Conservation (phyloP, 2,113 vertebrate species). For the Gambusia holbrooki region DNA sequence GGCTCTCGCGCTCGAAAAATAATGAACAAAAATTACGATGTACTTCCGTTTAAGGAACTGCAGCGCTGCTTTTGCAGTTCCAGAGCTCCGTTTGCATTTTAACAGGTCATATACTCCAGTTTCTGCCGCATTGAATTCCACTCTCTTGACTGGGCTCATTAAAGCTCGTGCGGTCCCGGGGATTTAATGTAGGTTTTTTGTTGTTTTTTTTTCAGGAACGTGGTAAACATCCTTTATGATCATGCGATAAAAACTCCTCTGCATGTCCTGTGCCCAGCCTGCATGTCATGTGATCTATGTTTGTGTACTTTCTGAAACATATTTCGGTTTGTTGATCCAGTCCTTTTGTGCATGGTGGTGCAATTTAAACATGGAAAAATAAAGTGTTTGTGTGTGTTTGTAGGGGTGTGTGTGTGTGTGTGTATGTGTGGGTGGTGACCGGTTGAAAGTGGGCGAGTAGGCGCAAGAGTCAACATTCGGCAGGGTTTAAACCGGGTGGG, state of each 20-base stretch:
- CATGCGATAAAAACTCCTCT: conserved; percentile 29
- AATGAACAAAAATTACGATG: not conserved
- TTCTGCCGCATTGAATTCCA: not conserved
- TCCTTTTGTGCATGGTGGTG: conserved; percentile 30
- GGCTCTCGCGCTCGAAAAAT: conserved; percentile 7
- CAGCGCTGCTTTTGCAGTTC: too few species aligned
- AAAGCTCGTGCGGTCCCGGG: not conserved
- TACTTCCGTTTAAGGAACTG: not conserved
- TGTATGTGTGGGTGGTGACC: not conserved
- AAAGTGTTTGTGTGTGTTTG: too few species aligned
- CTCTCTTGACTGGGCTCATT: too few species aligned
- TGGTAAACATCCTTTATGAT: conserved; percentile 20
- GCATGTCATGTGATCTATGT: not conserved
- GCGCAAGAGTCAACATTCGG: conserved; percentile 37
- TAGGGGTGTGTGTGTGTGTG: too few species aligned
- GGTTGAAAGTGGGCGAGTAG: conserved; percentile 17
- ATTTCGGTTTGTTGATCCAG: conserved; percentile 27
- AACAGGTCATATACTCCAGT: too few species aligned
- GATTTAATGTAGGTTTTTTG: not conserved
- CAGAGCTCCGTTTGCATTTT: not conserved
- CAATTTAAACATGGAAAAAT: conserved; percentile 45
- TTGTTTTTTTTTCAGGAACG: too few species aligned
- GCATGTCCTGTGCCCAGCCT: not conserved
- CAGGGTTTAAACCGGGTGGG: conserved; percentile 20
- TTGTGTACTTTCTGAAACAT: not conserved